A percentile compares a stretch with the other conserved stretches of the same genome.
phyloP scores from a whole-genome alignment of 2,797 vertebrate species.

The Scomberomorus guttatus region DNA sequence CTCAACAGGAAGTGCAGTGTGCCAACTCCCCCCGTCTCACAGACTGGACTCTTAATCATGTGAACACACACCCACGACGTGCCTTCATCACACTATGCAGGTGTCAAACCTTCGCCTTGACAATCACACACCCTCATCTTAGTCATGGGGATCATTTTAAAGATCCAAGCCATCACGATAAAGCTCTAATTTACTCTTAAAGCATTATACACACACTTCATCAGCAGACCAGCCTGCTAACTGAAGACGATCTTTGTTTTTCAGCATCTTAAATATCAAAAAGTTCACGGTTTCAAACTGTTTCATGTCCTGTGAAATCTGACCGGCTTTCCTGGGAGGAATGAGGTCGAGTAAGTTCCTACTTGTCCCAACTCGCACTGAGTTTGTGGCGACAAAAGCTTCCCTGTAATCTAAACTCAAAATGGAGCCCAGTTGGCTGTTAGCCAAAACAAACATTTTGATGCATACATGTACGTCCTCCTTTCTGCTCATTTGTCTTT shows the following conservation, averaged over 20 bases:
- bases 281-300: constrained; percentile 7
- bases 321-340: constrained; percentile 33
- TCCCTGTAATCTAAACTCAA: constrained; percentile 55
- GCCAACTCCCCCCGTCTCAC: constrained; percentile 39
- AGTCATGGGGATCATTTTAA: constrained; percentile 9
- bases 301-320: constrained; percentile 40
- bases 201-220: background rate
- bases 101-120: constrained; percentile 72
- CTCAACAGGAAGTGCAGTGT: constrained; percentile 70
- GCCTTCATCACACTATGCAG: constrained; percentile 83
- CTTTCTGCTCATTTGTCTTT: constrained; percentile 18
- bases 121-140: constrained; percentile 70
- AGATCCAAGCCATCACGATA: constrained; percentile 38
- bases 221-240: background rate
- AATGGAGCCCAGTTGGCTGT: constrained; percentile 54
- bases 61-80: constrained; percentile 72
- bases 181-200: constrained; percentile 9
- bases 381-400: constrained; percentile 42
- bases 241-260: background rate
- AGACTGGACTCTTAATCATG: constrained; percentile 37
- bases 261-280: constrained; percentile 36
- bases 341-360: constrained; percentile 53
- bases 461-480: constrained; percentile 30
- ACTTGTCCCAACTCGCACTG: constrained; percentile 56
- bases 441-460: constrained; percentile 52